A percentile compares a stretch with the other conserved stretches of the same genome.
These are phyloP conservation scores for Anoplius nigerrimus DNA, from an alignment of 2,888 invertebrate species.

Conservation along the genomic window DNA sequence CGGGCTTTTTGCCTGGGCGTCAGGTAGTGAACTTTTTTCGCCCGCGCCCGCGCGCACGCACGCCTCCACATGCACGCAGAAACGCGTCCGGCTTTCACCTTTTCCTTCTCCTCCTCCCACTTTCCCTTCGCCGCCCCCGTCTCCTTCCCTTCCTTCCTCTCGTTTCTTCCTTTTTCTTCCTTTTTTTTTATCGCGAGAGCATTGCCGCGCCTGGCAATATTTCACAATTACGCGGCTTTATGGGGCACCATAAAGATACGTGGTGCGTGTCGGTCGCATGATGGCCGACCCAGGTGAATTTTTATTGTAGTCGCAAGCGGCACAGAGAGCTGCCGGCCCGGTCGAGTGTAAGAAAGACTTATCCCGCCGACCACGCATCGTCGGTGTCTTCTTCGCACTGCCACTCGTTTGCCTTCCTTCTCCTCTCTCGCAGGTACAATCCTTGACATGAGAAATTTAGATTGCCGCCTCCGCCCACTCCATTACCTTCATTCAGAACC, in stretches of 20 bases:
- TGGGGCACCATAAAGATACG: slow-evolving; percentile 70
- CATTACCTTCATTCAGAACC: slow-evolving; percentile 55
- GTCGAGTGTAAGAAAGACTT: slow-evolving; percentile 28
- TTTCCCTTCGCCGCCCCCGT: not conserved
- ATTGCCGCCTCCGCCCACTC: slow-evolving; percentile 53
- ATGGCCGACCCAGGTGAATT: slow-evolving; percentile 65
- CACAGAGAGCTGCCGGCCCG: slow-evolving; percentile 15
- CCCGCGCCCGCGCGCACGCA: slow-evolving; percentile 8
- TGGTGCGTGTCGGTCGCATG: slow-evolving; percentile 67
- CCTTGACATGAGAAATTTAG: slow-evolving; percentile 58
- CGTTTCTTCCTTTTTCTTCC: not conserved
- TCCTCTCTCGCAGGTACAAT: not conserved
- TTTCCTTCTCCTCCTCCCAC: slow-evolving; percentile 17
- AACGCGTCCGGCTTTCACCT: not conserved
- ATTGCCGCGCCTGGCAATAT: slow-evolving; percentile 65
- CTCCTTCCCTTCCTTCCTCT: not conserved
- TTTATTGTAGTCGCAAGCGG: slow-evolving; percentile 50
- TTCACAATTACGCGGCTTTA: slow-evolving; percentile 72
- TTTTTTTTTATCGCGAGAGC: slow-evolving; percentile 58
- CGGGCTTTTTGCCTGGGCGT: slow-evolving; percentile 48
- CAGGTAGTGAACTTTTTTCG: slow-evolving; percentile 57
- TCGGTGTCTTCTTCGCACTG: not conserved
- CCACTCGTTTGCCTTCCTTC: too few relatives aligned
- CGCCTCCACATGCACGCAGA: too few relatives aligned
- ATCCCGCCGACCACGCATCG: slow-evolving; percentile 20